Evolutionary conservation across 1,140 invertebrate species (phyloP), one percentile per base, ranked within the genome.

Genomic region (Caenorhabditis tropicalis): DNA sequence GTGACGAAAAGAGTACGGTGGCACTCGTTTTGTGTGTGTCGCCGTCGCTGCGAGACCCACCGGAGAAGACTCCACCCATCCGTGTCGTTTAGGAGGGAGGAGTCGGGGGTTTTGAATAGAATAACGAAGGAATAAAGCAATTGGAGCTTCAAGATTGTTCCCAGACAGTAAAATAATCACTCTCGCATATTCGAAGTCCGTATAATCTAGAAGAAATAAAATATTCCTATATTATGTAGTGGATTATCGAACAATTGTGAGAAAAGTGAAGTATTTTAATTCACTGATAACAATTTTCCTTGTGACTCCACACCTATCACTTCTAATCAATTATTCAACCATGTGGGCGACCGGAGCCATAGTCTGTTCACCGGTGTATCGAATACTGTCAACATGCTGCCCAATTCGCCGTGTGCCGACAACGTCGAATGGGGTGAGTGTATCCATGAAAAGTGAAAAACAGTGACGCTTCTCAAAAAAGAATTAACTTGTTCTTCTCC

Each of bases 321-420:
- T 10, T 29, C 81, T 36, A 56, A 43, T 82, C 46, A 51, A 81
- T 51, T 51, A 53, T 53, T 51, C 19, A 6, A 53, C 43, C 56
- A 85, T 81, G 84, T 82, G 79, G 84, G 84, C 79, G 60, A 85
- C 84, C 15, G 84, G 84, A 39, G 60, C 80, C 19, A 70, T 81
- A 21, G 84, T 82, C 29, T 85, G 84, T 27, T 82, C 84, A 2
- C 84, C 84, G 10, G 56, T 85, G 15, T 85, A 48, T 51, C 84
- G 84, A 1, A 65, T 85, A 19, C 51, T 85, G 19, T 29, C 84
- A 4, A 82, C 81, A 1, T 85, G 84, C 46, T 85, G 84, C 79
- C 84, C 84, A 36, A 46, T 85, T 33, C 29, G 48, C 15, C 48
- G 79, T 24, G 31, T 39, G 16, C 48, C 70, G 36, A 27, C 51